Evolutionary conservation across 2,888 invertebrate species (phyloP).

Genomic region (Pseudococcus jackbeardsleyi): DNA sequence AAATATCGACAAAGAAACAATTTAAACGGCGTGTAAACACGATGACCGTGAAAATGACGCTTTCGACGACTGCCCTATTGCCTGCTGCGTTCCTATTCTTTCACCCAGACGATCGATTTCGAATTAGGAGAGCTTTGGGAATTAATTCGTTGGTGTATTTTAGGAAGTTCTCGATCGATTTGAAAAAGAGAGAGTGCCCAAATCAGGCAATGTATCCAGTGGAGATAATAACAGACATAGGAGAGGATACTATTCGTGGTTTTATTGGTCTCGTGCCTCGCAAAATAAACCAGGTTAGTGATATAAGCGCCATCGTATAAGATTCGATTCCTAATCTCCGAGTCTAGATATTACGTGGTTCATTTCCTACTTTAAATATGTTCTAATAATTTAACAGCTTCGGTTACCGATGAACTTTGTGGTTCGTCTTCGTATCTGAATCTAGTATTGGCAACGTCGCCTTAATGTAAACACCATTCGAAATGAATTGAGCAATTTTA

Average conservation of each 20-base stretch:
- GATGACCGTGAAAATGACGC: constrained; percentile 44
- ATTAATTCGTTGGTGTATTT: constrained; percentile 8
- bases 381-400: too few species aligned
- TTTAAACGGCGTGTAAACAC: constrained; percentile 43
- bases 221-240: constrained; percentile 58
- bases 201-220: constrained; percentile 52
- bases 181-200: constrained; percentile 45
- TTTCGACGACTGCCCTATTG: neutral
- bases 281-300: constrained; percentile 63
- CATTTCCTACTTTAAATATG: too few species aligned
- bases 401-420: neutral
- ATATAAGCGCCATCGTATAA: neutral
- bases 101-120: neutral
- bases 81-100: neutral
- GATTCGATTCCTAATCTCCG: too few species aligned
- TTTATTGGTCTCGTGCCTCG: constrained; percentile 63
- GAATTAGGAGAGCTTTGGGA: neutral
- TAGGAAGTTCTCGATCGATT: constrained; percentile 60
- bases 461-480: neutral
- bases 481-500: neutral
- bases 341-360: too few species aligned
- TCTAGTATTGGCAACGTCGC: constrained; percentile 24
- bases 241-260: constrained; percentile 65
- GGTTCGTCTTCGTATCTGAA: too few species aligned
- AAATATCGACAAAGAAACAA: constrained; percentile 40